Evolutionary conservation across 2,797 vertebrate species (phyloP).

Genomic region (Todus mexicanus): DNA sequence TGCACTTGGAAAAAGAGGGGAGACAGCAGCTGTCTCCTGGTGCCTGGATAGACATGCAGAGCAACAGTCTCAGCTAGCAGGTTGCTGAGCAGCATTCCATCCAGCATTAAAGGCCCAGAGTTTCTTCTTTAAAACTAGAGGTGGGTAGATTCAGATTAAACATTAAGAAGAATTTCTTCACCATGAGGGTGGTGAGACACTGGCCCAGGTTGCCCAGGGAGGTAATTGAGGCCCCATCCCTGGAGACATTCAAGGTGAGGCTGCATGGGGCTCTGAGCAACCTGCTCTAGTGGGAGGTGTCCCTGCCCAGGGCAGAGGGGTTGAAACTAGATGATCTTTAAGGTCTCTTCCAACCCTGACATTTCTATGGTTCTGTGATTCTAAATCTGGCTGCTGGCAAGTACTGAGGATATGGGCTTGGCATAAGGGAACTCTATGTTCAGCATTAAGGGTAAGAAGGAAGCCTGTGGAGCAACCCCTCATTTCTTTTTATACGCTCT

Average conservation of each 20-base stretch:
- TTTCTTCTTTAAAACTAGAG: background rate
- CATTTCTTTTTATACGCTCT: background rate
- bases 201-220: too few relatives aligned
- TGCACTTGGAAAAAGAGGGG: fast-evolving
- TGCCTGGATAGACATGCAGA: fast-evolving
- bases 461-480: background rate
- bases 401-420: background rate
- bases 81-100: background rate
- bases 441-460: background rate
- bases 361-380: too few relatives aligned
- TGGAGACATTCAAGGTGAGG: too few relatives aligned
- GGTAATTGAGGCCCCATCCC: too few relatives aligned
- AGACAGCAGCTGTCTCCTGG: background rate
- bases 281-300: too few relatives aligned
- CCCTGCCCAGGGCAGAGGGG: too few relatives aligned
- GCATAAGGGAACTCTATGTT: fast-evolving
- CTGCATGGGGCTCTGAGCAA: too few relatives aligned
- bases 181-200: too few relatives aligned
- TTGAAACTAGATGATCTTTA: too few relatives aligned
- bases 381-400: background rate
- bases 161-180: too few relatives aligned
- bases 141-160: too few relatives aligned
- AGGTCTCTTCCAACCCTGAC: too few relatives aligned
- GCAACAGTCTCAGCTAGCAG: background rate
- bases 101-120: background rate